Evolutionary conservation across 2,888 invertebrate genomes (phyloP).

Genomic region (Orchesellides sinensis): DNA sequence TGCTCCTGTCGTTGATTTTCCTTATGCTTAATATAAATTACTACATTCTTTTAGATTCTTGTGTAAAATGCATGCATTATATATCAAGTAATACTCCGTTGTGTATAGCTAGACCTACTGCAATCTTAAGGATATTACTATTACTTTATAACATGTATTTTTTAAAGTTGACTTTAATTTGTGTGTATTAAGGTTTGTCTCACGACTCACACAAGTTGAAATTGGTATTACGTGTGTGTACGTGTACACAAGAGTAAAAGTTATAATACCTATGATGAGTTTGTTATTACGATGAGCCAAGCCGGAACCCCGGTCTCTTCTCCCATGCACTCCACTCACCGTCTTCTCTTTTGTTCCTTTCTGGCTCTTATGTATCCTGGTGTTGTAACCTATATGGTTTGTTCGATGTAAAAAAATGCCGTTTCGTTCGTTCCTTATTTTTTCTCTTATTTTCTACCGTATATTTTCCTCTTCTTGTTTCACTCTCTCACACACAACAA

Average conservation of each 20-base stretch:
- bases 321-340: slow-evolving; percentile 20
- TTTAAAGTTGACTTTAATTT: slow-evolving; percentile 9
- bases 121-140: no score
- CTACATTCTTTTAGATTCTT: no score
- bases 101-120: no score
- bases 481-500: slow-evolving; percentile 21
- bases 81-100: no score
- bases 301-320: slow-evolving; percentile 60
- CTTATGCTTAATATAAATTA: no score
- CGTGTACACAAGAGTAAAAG: neutral
- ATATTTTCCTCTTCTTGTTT: neutral
- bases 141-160: no score
- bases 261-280: slow-evolving; percentile 27
- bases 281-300: slow-evolving; percentile 56
- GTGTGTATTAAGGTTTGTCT: neutral
- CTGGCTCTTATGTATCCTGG: neutral
- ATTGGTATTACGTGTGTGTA: no score
- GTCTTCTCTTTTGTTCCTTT: slow-evolving; percentile 24
- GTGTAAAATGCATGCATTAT: no score
- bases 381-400: slow-evolving; percentile 35
- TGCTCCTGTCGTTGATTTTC: neutral
- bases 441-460: neutral
- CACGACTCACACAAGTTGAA: no score
- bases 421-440: slow-evolving; percentile 25
- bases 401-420: slow-evolving; percentile 26